A percentile compares a stretch with the other conserved stretches of the same genome.
Evolutionary conservation across 2,113 vertebrate genomes (phyloP).

Genomic region (Panthera leo): DNA sequence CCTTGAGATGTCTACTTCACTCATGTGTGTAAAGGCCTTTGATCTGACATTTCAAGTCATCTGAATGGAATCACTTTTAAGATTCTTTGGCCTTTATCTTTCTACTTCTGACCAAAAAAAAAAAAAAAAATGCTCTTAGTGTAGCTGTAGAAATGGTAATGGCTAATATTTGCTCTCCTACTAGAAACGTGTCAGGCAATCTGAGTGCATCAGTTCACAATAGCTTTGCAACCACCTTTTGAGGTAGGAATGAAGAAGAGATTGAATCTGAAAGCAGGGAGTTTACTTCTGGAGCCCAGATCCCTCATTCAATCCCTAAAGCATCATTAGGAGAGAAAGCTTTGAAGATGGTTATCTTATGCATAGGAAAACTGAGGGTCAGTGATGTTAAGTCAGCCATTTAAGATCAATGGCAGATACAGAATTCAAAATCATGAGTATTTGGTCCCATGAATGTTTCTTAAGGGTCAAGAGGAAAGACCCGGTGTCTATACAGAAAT

Average conservation of each 20-base stretch:
- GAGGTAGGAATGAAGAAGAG: background rate
- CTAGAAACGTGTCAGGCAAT: background rate
- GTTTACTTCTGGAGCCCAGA: background rate
- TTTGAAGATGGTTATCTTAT: background rate
- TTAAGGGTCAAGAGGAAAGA: background rate
- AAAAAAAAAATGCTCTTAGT: background rate
- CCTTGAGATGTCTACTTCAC: background rate
- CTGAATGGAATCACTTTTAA: background rate
- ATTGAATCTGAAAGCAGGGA: background rate
- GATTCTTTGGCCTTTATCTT: background rate
- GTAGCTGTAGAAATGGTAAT: background rate
- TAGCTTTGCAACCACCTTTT: background rate
- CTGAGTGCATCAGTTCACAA: background rate
- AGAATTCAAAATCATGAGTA: background rate
- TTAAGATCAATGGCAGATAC: background rate
- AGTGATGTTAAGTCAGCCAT: background rate
- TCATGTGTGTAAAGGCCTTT: background rate
- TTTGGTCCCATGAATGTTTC: background rate
- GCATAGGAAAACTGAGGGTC: background rate
- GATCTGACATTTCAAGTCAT: background rate
- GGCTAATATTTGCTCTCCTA: constrained; percentile 11
- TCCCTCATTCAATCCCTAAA: background rate
- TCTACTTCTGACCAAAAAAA: background rate
- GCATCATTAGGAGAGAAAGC: background rate
- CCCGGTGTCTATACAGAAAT: background rate